phyloP scores from a whole-genome alignment of 2,113 vertebrate genomes.

The Coregonus clupeaformis region DNA sequence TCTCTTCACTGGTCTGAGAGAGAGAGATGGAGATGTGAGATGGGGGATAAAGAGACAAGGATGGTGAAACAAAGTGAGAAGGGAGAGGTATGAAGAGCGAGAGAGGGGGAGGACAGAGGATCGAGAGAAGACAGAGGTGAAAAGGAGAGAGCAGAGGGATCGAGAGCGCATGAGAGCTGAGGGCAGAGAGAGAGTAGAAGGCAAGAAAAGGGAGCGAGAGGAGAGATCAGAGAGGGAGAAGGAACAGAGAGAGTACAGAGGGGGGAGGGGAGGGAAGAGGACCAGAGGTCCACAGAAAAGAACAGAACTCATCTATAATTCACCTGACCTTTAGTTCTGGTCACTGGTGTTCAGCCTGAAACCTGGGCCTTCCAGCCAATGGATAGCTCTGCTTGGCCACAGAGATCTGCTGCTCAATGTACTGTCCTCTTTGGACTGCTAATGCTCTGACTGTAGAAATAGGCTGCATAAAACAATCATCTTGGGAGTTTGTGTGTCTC shows the following conservation, averaged over 20 bases:
- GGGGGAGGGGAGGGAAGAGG: not conserved
- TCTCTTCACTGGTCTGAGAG: conserved; percentile 7
- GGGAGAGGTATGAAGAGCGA: not conserved
- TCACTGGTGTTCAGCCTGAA: conserved; percentile 30
- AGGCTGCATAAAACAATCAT: not conserved
- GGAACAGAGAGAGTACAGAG: not conserved
- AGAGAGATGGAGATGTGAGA: not conserved
- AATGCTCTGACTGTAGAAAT: not conserved
- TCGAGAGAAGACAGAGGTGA: not conserved
- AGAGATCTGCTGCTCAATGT: not conserved
- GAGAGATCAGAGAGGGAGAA: not conserved
- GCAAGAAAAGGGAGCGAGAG: no score
- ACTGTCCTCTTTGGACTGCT: not conserved
- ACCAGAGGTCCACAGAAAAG: conserved; percentile 29
- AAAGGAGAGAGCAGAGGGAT: not conserved
- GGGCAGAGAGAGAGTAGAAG: not conserved
- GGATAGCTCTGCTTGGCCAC: no score
- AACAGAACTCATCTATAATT: conserved; percentile 61
- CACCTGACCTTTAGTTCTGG: conserved; percentile 60
- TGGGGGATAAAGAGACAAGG: conserved; percentile 1
- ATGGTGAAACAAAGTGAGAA: not conserved
- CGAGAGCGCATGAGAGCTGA: not conserved
- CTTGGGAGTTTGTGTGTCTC: not conserved
- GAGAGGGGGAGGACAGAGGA: not conserved
- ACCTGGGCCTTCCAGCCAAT: not conserved